Percentiles rank a stretch among this genome's conserved stretches.
These are phyloP conservation scores for Silurus lanzhouensis DNA, from an alignment of 2,797 vertebrate genomes.

Conservation along the genomic window DNA sequence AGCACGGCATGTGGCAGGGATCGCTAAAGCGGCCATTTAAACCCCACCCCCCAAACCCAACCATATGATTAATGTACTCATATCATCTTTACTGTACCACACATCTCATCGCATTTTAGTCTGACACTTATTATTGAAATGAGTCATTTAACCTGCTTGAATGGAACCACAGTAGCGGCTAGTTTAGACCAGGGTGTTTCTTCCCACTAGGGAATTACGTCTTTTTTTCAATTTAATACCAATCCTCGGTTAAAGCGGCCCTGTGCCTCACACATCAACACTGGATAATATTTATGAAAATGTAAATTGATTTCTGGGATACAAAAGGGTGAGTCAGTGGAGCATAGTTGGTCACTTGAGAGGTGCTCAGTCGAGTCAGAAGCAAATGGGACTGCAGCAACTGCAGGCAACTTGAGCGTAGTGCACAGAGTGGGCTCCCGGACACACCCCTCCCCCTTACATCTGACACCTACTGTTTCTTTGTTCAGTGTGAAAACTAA, in stretches of 20 bases:
- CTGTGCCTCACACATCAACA: slow-evolving; percentile 47
- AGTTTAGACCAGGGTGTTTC: slow-evolving; percentile 42
- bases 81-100: slow-evolving; percentile 69
- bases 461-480: slow-evolving; percentile 25
- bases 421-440: not conserved
- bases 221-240: slow-evolving; percentile 59
- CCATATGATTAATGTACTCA: slow-evolving; percentile 81
- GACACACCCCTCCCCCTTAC: slow-evolving; percentile 13
- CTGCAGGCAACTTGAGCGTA: slow-evolving; percentile 3
- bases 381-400: slow-evolving; percentile 26
- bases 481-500: slow-evolving; percentile 18
- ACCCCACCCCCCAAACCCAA: slow-evolving; percentile 59
- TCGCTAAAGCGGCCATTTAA: slow-evolving; percentile 72
- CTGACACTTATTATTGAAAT: slow-evolving; percentile 82
- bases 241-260: slow-evolving; percentile 51
- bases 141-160: slow-evolving; percentile 73
- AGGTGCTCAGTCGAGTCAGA: slow-evolving; percentile 37
- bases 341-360: slow-evolving; percentile 45
- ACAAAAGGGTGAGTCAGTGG: slow-evolving; percentile 44
- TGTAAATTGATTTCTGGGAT: slow-evolving; percentile 56
- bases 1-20: slow-evolving; percentile 64
- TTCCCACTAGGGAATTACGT: slow-evolving; percentile 54
- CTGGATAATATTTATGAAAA: slow-evolving; percentile 61
- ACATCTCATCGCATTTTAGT: slow-evolving; percentile 78
- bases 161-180: slow-evolving; percentile 53